phyloP scores from a whole-genome alignment of 1,140 invertebrate genomes.

The Brachionus koreanus region DNA sequence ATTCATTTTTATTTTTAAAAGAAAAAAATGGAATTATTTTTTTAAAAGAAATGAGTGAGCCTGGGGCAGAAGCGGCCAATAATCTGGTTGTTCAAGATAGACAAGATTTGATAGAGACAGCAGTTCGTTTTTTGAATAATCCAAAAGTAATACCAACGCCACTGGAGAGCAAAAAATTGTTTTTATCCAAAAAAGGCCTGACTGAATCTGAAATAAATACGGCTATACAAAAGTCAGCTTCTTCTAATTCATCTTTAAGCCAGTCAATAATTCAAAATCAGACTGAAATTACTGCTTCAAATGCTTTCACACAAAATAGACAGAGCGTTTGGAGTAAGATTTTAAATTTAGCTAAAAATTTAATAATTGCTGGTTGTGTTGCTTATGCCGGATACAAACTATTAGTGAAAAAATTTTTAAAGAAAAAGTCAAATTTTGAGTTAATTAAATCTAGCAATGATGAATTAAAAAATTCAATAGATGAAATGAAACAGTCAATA shows the following conservation, averaged over 20 bases:
- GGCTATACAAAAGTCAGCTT: not conserved
- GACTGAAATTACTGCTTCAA: not conserved
- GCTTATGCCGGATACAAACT: conserved; percentile 32
- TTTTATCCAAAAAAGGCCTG: conserved; percentile 36
- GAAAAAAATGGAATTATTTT: not conserved
- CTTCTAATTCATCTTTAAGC: no score
- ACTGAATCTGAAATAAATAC: conserved; percentile 34
- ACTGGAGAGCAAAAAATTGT: conserved; percentile 12
- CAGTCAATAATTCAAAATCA: not conserved
- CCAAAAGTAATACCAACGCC: conserved; percentile 40
- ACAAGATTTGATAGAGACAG: conserved; percentile 36
- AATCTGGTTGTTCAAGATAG: not conserved
- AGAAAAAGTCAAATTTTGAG: conserved; percentile 20
- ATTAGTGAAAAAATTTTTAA: conserved; percentile 36
- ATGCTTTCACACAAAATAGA: not conserved
- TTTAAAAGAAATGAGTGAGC: not conserved
- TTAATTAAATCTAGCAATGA: not conserved
- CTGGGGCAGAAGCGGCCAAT: not conserved
- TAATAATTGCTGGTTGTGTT: conserved; percentile 20
- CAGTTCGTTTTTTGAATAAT: conserved; percentile 34
- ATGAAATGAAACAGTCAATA: conserved; percentile 2
- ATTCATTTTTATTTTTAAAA: not conserved
- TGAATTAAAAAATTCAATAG: not conserved
- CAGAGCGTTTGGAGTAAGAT: not conserved
- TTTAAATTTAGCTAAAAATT: not conserved